phyloP scores from a whole-genome alignment of 2,888 invertebrate species.

The Hypena proboscidalis region DNA sequence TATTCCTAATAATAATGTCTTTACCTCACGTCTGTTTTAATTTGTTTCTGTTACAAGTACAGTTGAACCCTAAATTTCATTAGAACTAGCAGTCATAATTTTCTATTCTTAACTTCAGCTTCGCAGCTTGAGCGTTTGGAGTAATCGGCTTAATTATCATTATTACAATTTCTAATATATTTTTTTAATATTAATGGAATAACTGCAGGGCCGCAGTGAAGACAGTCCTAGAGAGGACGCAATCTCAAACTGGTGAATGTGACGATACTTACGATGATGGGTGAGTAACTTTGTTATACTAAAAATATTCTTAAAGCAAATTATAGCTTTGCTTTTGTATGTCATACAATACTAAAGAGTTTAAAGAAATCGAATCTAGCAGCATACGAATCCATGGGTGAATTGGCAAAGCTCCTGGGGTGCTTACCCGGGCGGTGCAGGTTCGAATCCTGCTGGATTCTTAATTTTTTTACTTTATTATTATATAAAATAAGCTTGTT shows the following conservation, averaged over 20 bases:
- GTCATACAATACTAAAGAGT: no score
- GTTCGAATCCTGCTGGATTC: no score
- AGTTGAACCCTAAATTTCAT: not conserved
- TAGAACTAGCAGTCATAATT: conserved; percentile 22
- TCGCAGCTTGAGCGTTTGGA: conserved; percentile 53
- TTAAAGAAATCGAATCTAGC: no score
- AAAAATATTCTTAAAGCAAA: not conserved
- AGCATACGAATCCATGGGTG: no score
- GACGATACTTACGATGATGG: conserved; percentile 88
- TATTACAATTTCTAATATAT: not conserved
- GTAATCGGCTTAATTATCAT: conserved; percentile 31
- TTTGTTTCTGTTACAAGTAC: no score
- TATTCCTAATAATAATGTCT: no score
- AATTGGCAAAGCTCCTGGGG: no score
- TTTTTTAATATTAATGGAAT: conserved; percentile 11
- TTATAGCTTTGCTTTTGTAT: not conserved
- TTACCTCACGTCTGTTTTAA: no score
- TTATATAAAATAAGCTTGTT: no score
- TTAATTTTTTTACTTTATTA: no score
- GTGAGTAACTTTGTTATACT: conserved; percentile 63
- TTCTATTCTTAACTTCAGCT: conserved; percentile 47
- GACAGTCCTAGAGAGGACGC: conserved; percentile 84
- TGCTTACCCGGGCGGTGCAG: no score
- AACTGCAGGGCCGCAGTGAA: conserved; percentile 81
- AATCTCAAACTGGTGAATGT: conserved; percentile 76